Evolutionary conservation across 2,797 vertebrate species (phyloP).

Genomic region (Takifugu ocellatus): DNA sequence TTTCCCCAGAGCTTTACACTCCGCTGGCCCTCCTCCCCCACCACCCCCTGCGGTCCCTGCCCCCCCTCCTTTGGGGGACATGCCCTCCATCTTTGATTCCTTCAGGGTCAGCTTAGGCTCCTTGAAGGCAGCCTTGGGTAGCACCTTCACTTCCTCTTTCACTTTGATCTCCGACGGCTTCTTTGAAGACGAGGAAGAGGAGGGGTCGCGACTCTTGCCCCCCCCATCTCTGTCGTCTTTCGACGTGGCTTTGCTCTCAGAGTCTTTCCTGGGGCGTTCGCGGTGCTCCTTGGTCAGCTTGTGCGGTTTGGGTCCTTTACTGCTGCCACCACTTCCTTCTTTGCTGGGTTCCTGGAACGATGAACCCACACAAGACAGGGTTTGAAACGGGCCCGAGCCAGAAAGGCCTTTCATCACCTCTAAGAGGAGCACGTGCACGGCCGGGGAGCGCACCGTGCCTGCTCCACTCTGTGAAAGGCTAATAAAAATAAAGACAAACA

Average conservation of each 20-base stretch:
- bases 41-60: conserved; percentile 69
- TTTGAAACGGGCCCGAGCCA: no score
- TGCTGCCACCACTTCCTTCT: conserved; percentile 76
- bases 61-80: conserved; percentile 90
- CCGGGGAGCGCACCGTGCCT: neutral
- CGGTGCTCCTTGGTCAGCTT: conserved; percentile 95
- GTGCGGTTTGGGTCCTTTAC: conserved; percentile 90
- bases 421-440: no score
- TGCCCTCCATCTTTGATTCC: conserved; percentile 92
- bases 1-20: conserved; percentile 87
- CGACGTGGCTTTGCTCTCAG: conserved; percentile 88
- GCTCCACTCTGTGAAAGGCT: neutral
- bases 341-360: conserved; percentile 79
- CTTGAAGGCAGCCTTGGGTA: conserved; percentile 95
- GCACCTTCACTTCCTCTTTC: conserved; percentile 88
- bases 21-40: conserved; percentile 58
- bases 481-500: conserved; percentile 8
- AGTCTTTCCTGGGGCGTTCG: conserved; percentile 93
- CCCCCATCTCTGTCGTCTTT: conserved; percentile 85
- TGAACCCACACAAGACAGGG: neutral
- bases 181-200: conserved; percentile 76
- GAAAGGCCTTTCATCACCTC: no score
- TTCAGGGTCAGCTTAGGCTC: conserved; percentile 95
- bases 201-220: conserved; percentile 81
- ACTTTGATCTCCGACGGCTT: conserved; percentile 89